These are phyloP conservation scores for Agonopterix subpropinquella DNA, from an alignment of 2,888 invertebrate genomes.

Conservation along the genomic window DNA sequence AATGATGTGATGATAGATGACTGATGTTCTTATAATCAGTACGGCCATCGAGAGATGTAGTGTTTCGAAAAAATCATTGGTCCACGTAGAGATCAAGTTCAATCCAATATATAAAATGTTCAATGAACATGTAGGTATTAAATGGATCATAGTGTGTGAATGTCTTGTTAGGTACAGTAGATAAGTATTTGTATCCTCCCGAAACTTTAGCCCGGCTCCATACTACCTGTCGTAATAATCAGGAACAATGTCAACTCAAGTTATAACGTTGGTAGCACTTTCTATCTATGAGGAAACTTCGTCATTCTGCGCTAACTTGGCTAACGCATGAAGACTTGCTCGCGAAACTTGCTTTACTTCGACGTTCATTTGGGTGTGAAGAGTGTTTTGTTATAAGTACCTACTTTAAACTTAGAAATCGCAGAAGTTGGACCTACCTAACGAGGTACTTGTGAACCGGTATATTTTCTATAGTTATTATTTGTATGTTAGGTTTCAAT, in stretches of 20 bases:
- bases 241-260: constrained; percentile 16
- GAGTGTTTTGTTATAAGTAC: not conserved
- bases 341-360: constrained; percentile 4
- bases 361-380: not conserved
- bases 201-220: constrained; percentile 6
- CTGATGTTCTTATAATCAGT: too few relatives aligned
- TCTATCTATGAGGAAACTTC: constrained; percentile 23
- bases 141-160: too few relatives aligned
- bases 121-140: too few relatives aligned
- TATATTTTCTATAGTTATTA: constrained; percentile 1
- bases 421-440: not conserved
- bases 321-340: constrained; percentile 7
- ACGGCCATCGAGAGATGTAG: too few relatives aligned
- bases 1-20: too few relatives aligned
- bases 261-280: constrained; percentile 21
- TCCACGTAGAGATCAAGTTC: too few relatives aligned
- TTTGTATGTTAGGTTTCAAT: not conserved
- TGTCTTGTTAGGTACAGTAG: too few relatives aligned
- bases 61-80: too few relatives aligned
- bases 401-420: constrained; percentile 2
- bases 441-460: not conserved
- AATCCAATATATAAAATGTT: too few relatives aligned
- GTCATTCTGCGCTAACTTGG: constrained; percentile 15
- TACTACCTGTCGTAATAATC: constrained; percentile 16
- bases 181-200: not conserved